Base-by-base conservation (phyloP, 30 jellyfish, hydroid and myxozoan species). In the Aurelia sp. region DNA sequence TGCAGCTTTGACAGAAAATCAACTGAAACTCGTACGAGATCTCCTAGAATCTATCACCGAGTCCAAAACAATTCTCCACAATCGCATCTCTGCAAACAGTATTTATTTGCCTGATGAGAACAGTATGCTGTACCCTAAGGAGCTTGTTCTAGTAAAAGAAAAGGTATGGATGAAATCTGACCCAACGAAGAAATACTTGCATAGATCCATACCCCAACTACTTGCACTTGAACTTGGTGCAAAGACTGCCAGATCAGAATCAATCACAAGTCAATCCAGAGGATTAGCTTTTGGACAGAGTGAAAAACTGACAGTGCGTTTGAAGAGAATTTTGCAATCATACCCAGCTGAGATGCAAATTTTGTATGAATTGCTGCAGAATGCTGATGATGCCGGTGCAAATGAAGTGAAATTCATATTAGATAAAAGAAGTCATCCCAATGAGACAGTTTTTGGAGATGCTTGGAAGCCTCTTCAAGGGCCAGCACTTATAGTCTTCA, bases 341-440 rank as follows among this genome's bases (percentile, higher is more conserved):
- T 91, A 91, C 82, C 80, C 92, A 59, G 55, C 84, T 44, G 66
- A 72, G 22, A 27, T 77, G 48, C 90, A 85, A 33, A 76, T 91
- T 40, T 76, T 90, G 0, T 53, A 91, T 13, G 98, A 91, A 75
- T 40, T 91, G 11, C 66, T 91, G 76, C 98, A 91, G 78, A 91
- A 91, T 85, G 98, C 98, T 6, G 98, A 91, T 64, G 98, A 91
- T 69, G 96, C 98, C 4, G 93, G 92, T 9, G 98, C 98, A 30
- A 91, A 85, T 3, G 80, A 85, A 72, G 93, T 91, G 31, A 64
- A 79, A 33, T 59, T 91, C 58, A 63, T 86, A 3, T 47, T 86
- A 13, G 98, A 91, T 73, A 67, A 66, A 9, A 77, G 98, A 71
- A 13, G 19, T 33, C 96, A 85, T 55, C 58, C 55, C 19, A 62